A percentile compares a stretch with the other conserved stretches of the same genome.
Evolutionary conservation across 2,113 vertebrate genomes (phyloP).

Genomic region (Lanius collurio): DNA sequence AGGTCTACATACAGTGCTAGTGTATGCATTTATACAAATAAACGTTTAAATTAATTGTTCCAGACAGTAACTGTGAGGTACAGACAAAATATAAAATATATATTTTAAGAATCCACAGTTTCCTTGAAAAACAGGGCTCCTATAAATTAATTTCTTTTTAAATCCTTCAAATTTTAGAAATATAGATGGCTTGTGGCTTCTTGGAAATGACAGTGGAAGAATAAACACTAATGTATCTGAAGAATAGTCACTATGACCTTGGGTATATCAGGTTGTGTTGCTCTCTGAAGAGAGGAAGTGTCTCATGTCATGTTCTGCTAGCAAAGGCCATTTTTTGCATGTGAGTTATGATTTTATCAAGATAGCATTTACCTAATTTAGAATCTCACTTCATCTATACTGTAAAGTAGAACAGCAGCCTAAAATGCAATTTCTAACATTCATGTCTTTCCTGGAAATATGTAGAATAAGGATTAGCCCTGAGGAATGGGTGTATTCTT

Average conservation of each 20-base stretch:
- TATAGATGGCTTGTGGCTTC: not conserved
- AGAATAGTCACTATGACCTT: not conserved
- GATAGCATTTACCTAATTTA: not conserved
- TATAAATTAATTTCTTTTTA: not conserved
- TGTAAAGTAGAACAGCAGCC: not conserved
- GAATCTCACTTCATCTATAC: not conserved
- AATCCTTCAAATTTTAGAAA: not conserved
- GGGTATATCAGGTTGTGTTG: not conserved
- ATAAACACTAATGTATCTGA: not conserved
- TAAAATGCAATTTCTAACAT: not conserved
- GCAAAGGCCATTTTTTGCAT: not conserved
- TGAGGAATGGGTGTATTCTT: not conserved
- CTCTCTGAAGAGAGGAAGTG: not conserved
- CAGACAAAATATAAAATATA: rapidly evolving
- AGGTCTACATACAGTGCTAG: not conserved
- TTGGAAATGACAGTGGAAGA: not conserved
- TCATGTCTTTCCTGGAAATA: not conserved
- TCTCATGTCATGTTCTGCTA: rapidly evolving
- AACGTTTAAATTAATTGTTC: not conserved
- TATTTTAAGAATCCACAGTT: not conserved
- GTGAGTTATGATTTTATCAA: not conserved
- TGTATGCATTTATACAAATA: not conserved
- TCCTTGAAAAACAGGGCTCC: not conserved
- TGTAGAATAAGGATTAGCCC: not conserved
- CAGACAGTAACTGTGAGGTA: not conserved